Base-by-base conservation (phyloP, 2,797 vertebrate species). In the Acanthurus lineatus region DNA sequence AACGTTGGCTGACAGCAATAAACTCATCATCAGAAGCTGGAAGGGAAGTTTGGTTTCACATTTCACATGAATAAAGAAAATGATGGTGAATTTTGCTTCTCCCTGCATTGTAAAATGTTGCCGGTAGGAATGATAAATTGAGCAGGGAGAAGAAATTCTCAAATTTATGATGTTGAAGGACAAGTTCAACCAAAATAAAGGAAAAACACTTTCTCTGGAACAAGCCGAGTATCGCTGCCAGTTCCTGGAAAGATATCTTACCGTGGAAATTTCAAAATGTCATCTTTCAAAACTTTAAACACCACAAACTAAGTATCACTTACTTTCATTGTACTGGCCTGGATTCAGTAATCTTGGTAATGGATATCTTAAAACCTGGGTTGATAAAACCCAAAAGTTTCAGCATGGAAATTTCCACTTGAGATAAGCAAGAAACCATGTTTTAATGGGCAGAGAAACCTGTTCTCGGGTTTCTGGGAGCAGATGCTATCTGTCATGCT, bases 141-240 rank as follows among this genome's bases (percentile, higher is more conserved):
- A 67, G 9, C n/a, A 45, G 6, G 9, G 42, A 42, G 32, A 56
- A n/a, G 3, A 62, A 14, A 60, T 14, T 9, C 14, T 22, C n/a
- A 51, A 44, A 35, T 58, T 20, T 58, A 62, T 22, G 11, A 35
- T 22, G 20, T 64, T 45, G 47, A 63, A 79, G 10, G 25, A 20
- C 28, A 3, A 56, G 1, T 68, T 16, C 15, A 51, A 6, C 16
- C 20, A 60, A 61, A 49, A 42, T 42, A 40, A 14, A 72, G 20
- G 19, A 68, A 19, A 67, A 38, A 42, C 16, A n/a, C 5, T 28
- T 10, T 79, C 0, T n/a, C 40, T 54, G 49, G 22, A 32, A 32
- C 48, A 17, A 17, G 5, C 20, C 22, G 20, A 42, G 11, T 14
- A 38, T 32, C 4, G 28, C 28, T 32, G 48, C 19, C 8, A 9